Evolutionary conservation across 2,797 vertebrate species (phyloP).

Genomic region (Danio albolineatus): DNA sequence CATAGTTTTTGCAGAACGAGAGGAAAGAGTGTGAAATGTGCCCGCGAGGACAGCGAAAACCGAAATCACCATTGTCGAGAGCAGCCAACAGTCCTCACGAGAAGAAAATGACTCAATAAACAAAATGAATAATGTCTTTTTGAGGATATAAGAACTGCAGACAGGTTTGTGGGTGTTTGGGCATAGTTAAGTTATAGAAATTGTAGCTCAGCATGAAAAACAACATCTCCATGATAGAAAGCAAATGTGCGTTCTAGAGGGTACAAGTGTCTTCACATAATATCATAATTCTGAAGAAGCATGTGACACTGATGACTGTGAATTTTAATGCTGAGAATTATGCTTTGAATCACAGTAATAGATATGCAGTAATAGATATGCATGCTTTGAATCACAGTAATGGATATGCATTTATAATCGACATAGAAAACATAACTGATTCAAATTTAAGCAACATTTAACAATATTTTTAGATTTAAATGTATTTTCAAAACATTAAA

Average conservation of each 20-base stretch:
- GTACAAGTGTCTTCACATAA: not conserved
- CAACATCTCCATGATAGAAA: not conserved
- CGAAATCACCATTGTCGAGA: not conserved
- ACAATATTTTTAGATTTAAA: too few relatives aligned
- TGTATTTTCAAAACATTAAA: too few relatives aligned
- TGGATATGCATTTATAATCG: too few relatives aligned
- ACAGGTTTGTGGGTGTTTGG: not conserved
- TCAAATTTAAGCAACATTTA: too few relatives aligned
- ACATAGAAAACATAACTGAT: too few relatives aligned
- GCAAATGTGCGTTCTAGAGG: not conserved
- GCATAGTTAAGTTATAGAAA: not conserved
- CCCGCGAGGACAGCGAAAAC: not conserved
- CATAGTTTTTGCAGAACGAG: not conserved
- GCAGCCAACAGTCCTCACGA: not conserved
- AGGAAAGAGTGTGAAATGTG: conserved; percentile 12
- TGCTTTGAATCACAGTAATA: too few relatives aligned
- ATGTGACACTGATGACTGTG: too few relatives aligned
- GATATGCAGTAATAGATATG: too few relatives aligned
- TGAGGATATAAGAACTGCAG: not conserved
- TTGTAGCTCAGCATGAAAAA: not conserved
- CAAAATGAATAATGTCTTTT: not conserved
- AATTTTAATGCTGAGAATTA: too few relatives aligned
- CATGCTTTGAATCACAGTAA: too few relatives aligned
- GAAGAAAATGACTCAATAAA: not conserved
- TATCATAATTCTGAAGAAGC: not conserved